Conservation (phyloP, 1,140 invertebrate genomes). For the Muscidifurax raptorellus region DNA sequence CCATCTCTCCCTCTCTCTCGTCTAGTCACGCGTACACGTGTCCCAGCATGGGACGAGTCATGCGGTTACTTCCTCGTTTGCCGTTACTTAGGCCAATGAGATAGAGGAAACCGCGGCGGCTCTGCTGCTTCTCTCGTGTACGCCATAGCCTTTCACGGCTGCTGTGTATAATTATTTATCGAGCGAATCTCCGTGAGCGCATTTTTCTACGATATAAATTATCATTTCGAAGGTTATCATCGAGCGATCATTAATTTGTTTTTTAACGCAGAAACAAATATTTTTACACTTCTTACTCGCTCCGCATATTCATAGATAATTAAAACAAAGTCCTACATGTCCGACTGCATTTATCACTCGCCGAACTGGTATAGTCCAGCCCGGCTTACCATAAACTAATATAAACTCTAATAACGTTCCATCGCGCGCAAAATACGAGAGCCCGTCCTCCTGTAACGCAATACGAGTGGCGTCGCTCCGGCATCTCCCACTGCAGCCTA, state of each 20-base stretch:
- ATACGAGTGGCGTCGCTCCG: not conserved
- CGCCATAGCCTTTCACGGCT: not conserved
- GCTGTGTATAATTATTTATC: not conserved
- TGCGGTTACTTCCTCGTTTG: constrained; percentile 1
- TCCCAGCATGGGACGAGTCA: constrained; percentile 13
- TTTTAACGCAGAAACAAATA: too few relatives aligned
- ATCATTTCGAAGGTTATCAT: too few relatives aligned
- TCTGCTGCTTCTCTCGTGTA: not conserved
- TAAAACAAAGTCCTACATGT: too few relatives aligned
- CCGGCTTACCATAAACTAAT: not conserved
- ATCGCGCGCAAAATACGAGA: not conserved
- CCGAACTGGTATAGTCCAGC: too few relatives aligned
- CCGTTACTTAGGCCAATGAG: not conserved
- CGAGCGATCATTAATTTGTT: too few relatives aligned
- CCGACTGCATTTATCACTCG: too few relatives aligned
- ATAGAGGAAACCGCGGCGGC: not conserved
- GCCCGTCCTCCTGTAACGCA: not conserved
- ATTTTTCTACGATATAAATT: too few relatives aligned
- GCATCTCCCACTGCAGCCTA: not conserved
- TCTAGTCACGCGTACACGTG: not conserved
- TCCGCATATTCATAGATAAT: too few relatives aligned
- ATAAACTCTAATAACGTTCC: constrained; percentile 1
- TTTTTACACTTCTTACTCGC: too few relatives aligned
- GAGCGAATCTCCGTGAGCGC: not conserved
- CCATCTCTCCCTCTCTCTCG: not conserved